Evolutionary conservation across 2,888 invertebrate species (phyloP), one percentile per base, ranked within the genome.

Genomic region (Disparrhopalites patrizii): DNA sequence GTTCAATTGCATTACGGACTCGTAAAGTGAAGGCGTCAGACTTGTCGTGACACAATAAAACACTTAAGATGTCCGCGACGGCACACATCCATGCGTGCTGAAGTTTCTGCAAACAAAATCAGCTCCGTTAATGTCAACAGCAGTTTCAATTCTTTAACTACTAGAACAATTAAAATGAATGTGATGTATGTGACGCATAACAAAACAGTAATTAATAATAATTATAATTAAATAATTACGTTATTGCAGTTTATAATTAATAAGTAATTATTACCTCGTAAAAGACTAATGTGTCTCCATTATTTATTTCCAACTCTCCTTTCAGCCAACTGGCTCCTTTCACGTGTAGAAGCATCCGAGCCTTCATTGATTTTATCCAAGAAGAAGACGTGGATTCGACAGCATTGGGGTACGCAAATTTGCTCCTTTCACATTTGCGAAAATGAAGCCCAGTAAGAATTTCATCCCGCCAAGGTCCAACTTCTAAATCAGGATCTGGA

Each of bases 401-500:
- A 3, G 74, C 74, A 68, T 68, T 68, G 20, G 71, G 72, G 60
- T 61, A 74, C 1, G 50, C 13, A 65, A 71, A 74, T 43, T 70
- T 62, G 30, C 54, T 68, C 13, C 68, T 31, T 30, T 61, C 69
- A 8, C 65, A 47, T 66, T 68, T 70, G n/a, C 68, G 36, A 27
- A 66, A 62, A 20, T 73, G 70, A 2, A 74, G 51, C 51, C 68
- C 70, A 10, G 57, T 68, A 15, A 74, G 54, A 38, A 74, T 74
- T 38, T 73, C 71, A 25, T 74, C 73, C 15, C 74, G 38, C 74
- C 74, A 74, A 15, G 73, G 72, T 0, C 74, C 74, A 20, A 74
- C 68, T 65, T 74, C 74, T 28, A 73, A 43, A 54, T 74, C 73
- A 1, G 51, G 62, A 25, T 74, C 74, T 8, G 30, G 27, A 5